These are phyloP conservation scores for Lateolabrax maculatus DNA, from an alignment of 2,797 vertebrate species.

Conservation along the genomic window DNA sequence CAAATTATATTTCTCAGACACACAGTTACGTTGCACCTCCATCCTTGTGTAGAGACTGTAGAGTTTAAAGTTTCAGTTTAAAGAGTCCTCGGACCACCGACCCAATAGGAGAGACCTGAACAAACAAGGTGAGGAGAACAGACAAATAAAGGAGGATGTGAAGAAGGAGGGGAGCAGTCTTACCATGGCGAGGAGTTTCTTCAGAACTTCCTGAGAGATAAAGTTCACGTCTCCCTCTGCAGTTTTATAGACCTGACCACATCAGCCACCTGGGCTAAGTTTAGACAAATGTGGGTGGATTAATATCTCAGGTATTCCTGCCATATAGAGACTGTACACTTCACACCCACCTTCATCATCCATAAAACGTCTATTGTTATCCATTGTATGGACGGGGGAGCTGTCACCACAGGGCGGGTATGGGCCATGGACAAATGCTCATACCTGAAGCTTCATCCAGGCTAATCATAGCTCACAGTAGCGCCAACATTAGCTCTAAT, in stretches of 20 bases:
- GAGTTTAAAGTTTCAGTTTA: not conserved
- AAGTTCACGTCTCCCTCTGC: not conserved
- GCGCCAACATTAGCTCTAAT: conserved; percentile 43
- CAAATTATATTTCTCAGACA: not conserved
- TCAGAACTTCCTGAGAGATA: not conserved
- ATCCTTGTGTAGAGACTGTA: not conserved
- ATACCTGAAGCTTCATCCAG: conserved; percentile 37
- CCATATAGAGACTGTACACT: conserved; percentile 66
- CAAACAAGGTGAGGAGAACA: not conserved
- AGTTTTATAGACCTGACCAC: conserved; percentile 82
- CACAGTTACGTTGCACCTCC: not conserved
- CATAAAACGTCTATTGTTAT: conserved; percentile 48
- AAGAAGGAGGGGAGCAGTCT: conserved; percentile 6
- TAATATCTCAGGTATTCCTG: conserved; percentile 64
- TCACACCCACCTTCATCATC: conserved; percentile 25
- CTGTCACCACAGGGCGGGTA: not conserved
- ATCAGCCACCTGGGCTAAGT: conserved; percentile 85
- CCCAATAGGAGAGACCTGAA: not conserved
- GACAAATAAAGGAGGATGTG: conserved; percentile 2
- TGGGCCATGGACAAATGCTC: conserved; percentile 18
- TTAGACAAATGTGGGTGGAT: conserved; percentile 86
- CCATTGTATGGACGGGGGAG: conserved; percentile 53
- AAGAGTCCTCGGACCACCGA: not conserved
- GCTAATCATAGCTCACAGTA: conserved; percentile 26
- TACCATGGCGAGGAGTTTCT: conserved; percentile 24